Evolutionary conservation across 2,113 vertebrate genomes (phyloP).

Genomic region (Terrapene triunguis): DNA sequence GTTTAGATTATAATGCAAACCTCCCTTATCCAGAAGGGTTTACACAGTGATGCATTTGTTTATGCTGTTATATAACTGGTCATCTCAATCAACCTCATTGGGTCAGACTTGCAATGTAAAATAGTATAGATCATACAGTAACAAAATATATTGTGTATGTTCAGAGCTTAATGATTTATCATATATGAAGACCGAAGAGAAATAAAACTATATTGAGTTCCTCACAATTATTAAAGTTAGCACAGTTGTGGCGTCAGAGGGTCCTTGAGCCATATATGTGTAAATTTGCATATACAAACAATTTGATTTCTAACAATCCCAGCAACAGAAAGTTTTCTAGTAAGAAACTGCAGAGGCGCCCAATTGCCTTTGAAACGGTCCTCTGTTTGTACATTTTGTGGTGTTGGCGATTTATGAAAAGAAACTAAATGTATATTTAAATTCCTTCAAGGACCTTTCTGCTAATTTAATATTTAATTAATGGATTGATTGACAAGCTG

Average conservation of each 20-base stretch:
- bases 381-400: not conserved
- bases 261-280: not conserved
- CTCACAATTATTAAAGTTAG: not conserved
- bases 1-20: slow-evolving; percentile 32
- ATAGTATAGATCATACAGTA: not conserved
- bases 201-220: not conserved
- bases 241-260: not conserved
- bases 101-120: not conserved
- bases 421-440: slow-evolving; percentile 1
- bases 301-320: not conserved
- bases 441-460: slow-evolving; percentile 9
- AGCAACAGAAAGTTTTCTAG: not conserved
- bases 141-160: slow-evolving; percentile 20
- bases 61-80: not conserved
- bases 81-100: not conserved
- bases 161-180: not conserved
- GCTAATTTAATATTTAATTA: slow-evolving; percentile 38
- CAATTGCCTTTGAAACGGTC: not conserved
- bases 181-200: not conserved
- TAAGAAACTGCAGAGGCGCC: not conserved
- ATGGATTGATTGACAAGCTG: slow-evolving; percentile 42
- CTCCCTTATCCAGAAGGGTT: slow-evolving; percentile 33
- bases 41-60: slow-evolving; percentile 11
- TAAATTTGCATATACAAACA: not conserved
- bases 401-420: slow-evolving; percentile 29